phyloP scores from a whole-genome alignment of 2,888 invertebrate genomes.

The Drosophila picticornis region DNA sequence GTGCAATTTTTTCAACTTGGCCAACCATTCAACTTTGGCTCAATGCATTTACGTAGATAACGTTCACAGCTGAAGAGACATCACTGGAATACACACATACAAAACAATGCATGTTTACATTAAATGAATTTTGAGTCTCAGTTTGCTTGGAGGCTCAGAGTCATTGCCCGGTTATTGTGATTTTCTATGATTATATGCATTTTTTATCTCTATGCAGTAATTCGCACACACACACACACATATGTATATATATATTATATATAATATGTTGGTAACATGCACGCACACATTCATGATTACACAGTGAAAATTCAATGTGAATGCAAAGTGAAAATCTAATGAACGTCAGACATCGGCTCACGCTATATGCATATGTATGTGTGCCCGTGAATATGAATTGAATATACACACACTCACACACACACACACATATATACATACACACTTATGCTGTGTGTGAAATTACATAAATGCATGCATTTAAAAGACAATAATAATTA shows the following conservation, averaged over 20 bases:
- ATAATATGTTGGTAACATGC: slow-evolving; percentile 11
- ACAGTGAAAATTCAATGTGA: slow-evolving; percentile 67
- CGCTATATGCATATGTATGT: slow-evolving; percentile 38
- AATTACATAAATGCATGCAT: slow-evolving; percentile 25
- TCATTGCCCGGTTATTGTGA: slow-evolving; percentile 40
- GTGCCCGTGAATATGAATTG: slow-evolving; percentile 16
- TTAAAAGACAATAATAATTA: slow-evolving; percentile 6
- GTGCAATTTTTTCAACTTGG: slow-evolving; percentile 5
- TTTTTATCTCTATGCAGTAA: slow-evolving; percentile 36
- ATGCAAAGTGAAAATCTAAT: slow-evolving; percentile 71
- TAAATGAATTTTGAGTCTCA: slow-evolving; percentile 22
- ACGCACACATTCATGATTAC: slow-evolving; percentile 50
- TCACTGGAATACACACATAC: slow-evolving; percentile 1
- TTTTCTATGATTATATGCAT: slow-evolving; percentile 28
- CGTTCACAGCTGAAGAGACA: slow-evolving; percentile 1
- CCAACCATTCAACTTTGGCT: neutral
- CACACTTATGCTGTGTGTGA: neutral
- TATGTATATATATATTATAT: slow-evolving; percentile 5
- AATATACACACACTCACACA: slow-evolving; percentile 10
- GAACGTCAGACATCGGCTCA: slow-evolving; percentile 43
- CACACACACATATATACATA: neutral
- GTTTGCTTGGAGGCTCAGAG: slow-evolving; percentile 26
- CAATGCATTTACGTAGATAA: neutral
- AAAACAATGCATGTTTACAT: neutral
- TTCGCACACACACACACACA: slow-evolving; percentile 26